These are phyloP conservation scores for Chymomyza costata DNA, from an alignment of 1,140 invertebrate genomes.

Conservation along the genomic window DNA sequence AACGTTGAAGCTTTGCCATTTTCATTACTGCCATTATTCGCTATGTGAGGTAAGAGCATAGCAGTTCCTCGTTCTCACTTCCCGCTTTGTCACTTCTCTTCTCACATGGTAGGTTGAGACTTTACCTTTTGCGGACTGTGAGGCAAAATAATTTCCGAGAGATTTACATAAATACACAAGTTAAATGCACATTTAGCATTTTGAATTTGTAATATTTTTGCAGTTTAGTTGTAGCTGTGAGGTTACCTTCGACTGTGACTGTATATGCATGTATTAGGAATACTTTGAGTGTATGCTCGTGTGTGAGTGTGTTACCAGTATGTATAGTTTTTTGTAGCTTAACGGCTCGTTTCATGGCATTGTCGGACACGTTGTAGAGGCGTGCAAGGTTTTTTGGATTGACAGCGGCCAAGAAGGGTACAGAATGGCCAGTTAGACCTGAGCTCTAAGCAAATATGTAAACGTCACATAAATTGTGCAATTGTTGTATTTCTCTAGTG, in stretches of 20 bases:
- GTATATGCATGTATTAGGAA: slow-evolving; percentile 19
- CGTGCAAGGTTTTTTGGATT: slow-evolving; percentile 35
- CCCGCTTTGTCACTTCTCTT: background rate
- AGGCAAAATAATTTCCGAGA: slow-evolving; percentile 61
- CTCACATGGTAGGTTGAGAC: background rate
- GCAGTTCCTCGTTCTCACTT: no score
- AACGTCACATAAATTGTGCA: slow-evolving; percentile 70
- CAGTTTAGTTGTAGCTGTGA: slow-evolving; percentile 44
- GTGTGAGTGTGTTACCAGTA: slow-evolving; percentile 13
- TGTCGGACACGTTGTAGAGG: slow-evolving; percentile 37
- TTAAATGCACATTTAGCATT: slow-evolving; percentile 74
- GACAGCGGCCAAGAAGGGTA: slow-evolving; percentile 20
- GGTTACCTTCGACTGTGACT: slow-evolving; percentile 24
- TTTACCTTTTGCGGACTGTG: slow-evolving; percentile 12
- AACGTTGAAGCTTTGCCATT: background rate
- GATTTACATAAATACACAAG: slow-evolving; percentile 74
- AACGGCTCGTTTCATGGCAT: slow-evolving; percentile 52
- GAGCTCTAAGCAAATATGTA: slow-evolving; percentile 59
- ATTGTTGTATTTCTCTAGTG: no score
- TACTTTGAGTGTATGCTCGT: no score
- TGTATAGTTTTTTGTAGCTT: slow-evolving; percentile 28
- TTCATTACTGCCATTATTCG: slow-evolving; percentile 6
- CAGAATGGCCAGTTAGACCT: slow-evolving; percentile 15
- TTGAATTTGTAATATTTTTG: slow-evolving; percentile 73
- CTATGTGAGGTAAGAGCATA: background rate